A percentile compares a stretch with the other conserved stretches of the same genome.
phyloP scores from a whole-genome alignment of 1,140 invertebrate genomes.

The Heliconius eleuchia region DNA sequence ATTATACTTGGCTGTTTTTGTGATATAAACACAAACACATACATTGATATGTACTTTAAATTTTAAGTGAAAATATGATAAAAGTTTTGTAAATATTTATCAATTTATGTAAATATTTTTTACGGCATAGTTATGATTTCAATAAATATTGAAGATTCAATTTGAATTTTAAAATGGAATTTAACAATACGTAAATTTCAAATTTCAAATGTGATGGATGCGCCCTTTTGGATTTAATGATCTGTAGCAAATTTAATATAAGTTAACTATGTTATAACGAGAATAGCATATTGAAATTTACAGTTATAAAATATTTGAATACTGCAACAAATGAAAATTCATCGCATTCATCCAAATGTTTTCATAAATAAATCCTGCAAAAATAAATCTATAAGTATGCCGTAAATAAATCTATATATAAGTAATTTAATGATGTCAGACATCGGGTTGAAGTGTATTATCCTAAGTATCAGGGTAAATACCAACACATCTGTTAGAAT shows the following conservation, averaged over 20 bases:
- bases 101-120: conserved; percentile 13
- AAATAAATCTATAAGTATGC: background rate
- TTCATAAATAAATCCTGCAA: background rate
- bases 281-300: too few relatives aligned
- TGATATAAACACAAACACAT: conserved; percentile 38
- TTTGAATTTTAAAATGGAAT: too few relatives aligned
- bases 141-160: background rate
- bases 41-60: background rate
- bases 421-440: conserved; percentile 40
- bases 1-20: conserved; percentile 42
- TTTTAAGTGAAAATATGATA: background rate
- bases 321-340: too few relatives aligned
- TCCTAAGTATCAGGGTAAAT: conserved; percentile 66
- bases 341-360: too few relatives aligned
- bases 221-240: too few relatives aligned
- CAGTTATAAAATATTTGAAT: too few relatives aligned
- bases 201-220: too few relatives aligned
- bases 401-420: conserved; percentile 15
- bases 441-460: conserved; percentile 53
- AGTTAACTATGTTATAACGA: too few relatives aligned
- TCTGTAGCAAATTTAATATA: too few relatives aligned
- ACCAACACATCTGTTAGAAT: conserved; percentile 37
- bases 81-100: conserved; percentile 39
- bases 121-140: conserved; percentile 5
- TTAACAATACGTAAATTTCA: too few relatives aligned